Evolutionary conservation across 2,113 vertebrate genomes (phyloP).

Genomic region (Macrotis lagotis): DNA sequence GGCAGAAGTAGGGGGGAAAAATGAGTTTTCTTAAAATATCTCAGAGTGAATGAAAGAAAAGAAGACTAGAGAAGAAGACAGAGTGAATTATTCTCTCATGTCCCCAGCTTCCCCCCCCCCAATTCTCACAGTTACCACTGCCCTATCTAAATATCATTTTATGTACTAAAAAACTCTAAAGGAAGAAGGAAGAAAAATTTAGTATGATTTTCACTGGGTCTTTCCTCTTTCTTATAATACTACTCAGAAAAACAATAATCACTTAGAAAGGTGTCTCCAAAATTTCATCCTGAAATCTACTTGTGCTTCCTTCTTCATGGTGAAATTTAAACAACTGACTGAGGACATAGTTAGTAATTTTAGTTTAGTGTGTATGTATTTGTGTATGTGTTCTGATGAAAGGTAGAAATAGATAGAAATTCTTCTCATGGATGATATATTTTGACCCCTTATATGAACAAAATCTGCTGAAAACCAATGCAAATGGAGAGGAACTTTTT

Average conservation of each 20-base stretch:
- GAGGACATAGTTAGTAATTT: not conserved
- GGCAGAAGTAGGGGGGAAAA: not conserved
- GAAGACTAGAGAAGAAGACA: too few species aligned
- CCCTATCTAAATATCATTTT: not conserved
- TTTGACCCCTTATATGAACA: not conserved
- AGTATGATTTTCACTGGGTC: not conserved
- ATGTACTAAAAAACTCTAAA: not conserved
- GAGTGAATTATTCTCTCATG: fast-evolving
- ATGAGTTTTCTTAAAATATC: not conserved
- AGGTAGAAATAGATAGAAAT: not conserved
- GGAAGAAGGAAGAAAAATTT: not conserved
- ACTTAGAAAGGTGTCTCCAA: not conserved
- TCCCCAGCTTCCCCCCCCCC: fast-evolving
- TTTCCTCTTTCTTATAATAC: not conserved
- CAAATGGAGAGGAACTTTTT: not conserved
- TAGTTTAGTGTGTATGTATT: not conserved
- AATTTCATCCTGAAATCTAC: not conserved
- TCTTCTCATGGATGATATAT: not conserved
- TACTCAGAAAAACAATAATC: not conserved
- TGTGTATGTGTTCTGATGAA: not conserved
- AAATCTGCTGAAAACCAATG: not conserved
- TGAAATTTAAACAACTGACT: not conserved
- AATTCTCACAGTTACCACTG: fast-evolving
- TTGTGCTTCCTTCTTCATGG: fast-evolving
- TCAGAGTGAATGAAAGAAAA: fast-evolving